Base-by-base conservation (phyloP, 2,797 vertebrate species). In the Bradypodion ventrale region DNA sequence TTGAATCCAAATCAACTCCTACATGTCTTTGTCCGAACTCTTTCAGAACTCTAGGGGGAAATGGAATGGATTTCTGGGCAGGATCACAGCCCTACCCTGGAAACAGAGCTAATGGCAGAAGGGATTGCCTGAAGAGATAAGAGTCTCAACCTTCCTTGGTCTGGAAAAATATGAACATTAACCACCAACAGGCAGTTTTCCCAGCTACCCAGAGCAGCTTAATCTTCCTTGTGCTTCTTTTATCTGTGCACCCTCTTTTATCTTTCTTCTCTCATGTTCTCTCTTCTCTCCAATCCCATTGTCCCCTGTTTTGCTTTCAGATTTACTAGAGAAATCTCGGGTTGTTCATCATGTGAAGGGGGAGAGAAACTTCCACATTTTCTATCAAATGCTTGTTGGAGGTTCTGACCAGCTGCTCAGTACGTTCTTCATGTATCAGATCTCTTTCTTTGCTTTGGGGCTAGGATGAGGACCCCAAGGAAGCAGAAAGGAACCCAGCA, bases 311-410 rank as follows among this genome's bases (percentile, higher is more conserved):
- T 70, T 76, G 75, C 29, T 77, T 32, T 0, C 91, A 97, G 96
- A 97, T 85, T 91, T 97, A 85, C 94, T 97, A 82, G 96, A 97
- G 95, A 97, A 97, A 80, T 97, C 96, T 76, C 95, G 96, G n/a
- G 91, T 97, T 3, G 93, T 97, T 52, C 94, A 93, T 82, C 96
- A 96, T 7, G 90, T 95, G 62, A 92, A 88, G 89, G 95, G 94
- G 52, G 96, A 97, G 92, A 94, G 96, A 84, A 97, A 96, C 80
- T 97, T 97, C 90, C 96, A 97, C 88, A 95, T 97, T 92, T 97
- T 97, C 93, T 96, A 97, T 91, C 96, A 97, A 85, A 91, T 97
- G 9, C 93, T 97, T 88, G 93, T 95, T 0, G 96, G 96, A 52
- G 96, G 94, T 62, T 95, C 95, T 0, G 80, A 87, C 0, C 88